Base-by-base conservation (phyloP, 1,140 invertebrate genomes). In the Gerris buenoi region DNA sequence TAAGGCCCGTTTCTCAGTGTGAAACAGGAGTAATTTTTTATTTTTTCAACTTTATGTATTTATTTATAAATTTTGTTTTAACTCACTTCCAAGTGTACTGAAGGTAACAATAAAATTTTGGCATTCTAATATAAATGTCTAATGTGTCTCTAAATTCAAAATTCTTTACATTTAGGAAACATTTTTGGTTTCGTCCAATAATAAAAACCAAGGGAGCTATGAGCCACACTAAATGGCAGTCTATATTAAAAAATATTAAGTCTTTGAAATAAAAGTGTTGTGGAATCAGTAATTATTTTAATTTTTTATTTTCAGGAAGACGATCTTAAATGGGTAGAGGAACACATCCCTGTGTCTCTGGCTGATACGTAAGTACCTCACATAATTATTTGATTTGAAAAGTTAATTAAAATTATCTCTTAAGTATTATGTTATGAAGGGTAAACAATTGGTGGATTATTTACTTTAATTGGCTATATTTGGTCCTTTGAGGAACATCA, bases 291-390 rank as follows among this genome's bases (percentile, higher is more conserved):
- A n/a, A n/a, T n/a, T n/a, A n/a, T n/a, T n/a, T n/a, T n/a, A n/a
- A n/a, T n/a, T n/a, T n/a, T n/a, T n/a, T n/a, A n/a, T n/a, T 69
- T 78, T 75, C 67, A 84, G 81, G 91, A 93, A 71, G 90, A 92
- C 68, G 89, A 93, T 77, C 78, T 94, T 63, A 89, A 89, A 76
- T 95, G 91, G 92, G 86, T 95, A 1, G 91, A 94, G 76, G 91
- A 94, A 74, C 91, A 95, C 76, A 91, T 95, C 72, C 89, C 90
- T 28, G 81, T 86, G 25, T 85, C 88, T 64, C 78, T 88, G 67
- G 82, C 81, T 68, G 87, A 89, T 77, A 80, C 83, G 82, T 84
- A 79, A 79, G 80, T 78, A 22, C 23, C 15, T 60, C 23, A 10
- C 58, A 14, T 22, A 22, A 3, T 64, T 63, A 63, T 27, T 63